Percentiles rank a stretch among this genome's conserved stretches.
Evolutionary conservation across 2,888 invertebrate species (phyloP).

Genomic region (Odiellus spinosus): DNA sequence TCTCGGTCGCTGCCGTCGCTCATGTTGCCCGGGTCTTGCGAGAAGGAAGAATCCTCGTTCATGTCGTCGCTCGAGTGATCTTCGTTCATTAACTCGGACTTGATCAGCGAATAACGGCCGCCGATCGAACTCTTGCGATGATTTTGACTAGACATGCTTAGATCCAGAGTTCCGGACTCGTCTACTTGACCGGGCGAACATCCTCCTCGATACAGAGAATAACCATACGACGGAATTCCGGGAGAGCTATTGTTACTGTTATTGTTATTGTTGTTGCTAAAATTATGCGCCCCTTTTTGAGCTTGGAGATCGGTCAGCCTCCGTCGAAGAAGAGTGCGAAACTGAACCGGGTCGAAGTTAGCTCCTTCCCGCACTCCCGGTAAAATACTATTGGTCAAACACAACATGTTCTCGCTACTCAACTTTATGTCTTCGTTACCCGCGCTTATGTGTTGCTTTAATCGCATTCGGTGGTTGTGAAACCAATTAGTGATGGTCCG

Average conservation of each 20-base stretch:
- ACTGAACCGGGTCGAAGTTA: slow-evolving; percentile 73
- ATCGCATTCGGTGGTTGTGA: slow-evolving; percentile 97
- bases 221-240: slow-evolving; percentile 10
- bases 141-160: slow-evolving; percentile 39
- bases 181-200: slow-evolving; percentile 21
- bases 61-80: slow-evolving; percentile 64
- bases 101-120: slow-evolving; percentile 35
- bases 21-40: slow-evolving; percentile 32
- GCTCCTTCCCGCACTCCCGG: slow-evolving; percentile 12
- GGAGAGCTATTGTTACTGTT: background rate
- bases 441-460: slow-evolving; percentile 54
- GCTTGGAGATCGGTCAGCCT: slow-evolving; percentile 48
- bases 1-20: slow-evolving; percentile 20
- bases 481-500: slow-evolving; percentile 99
- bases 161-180: slow-evolving; percentile 40
- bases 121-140: slow-evolving; percentile 7
- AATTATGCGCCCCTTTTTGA: slow-evolving; percentile 11
- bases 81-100: slow-evolving; percentile 57
- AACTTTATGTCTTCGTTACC: slow-evolving; percentile 8
- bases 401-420: slow-evolving; percentile 3
- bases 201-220: slow-evolving; percentile 17
- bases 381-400: background rate
- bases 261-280: slow-evolving; percentile 4
- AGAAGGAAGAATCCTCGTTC: slow-evolving; percentile 50
- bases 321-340: slow-evolving; percentile 72